Percentiles rank a stretch among this genome's conserved stretches.
Evolutionary conservation across 2,797 vertebrate species (phyloP).

Genomic region (Periparus ater): DNA sequence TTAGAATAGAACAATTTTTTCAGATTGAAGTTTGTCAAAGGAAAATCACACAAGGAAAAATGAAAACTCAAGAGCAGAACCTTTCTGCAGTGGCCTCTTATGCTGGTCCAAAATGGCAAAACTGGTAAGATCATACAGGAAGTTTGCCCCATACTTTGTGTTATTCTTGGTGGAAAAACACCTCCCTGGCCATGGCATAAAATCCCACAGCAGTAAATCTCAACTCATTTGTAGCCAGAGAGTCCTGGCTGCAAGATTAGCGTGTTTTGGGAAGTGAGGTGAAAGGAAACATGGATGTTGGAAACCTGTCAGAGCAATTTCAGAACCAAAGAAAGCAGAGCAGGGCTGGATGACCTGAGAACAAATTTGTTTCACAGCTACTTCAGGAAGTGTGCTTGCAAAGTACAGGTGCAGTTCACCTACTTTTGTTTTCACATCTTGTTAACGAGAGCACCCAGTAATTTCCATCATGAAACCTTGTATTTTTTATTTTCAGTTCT

Average conservation of each 20-base stretch:
- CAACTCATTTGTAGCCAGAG: background rate
- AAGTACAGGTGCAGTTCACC: background rate
- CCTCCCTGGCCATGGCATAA: background rate
- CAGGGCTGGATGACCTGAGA: background rate
- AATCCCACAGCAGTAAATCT: constrained; percentile 5
- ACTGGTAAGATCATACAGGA: background rate
- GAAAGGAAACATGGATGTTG: background rate
- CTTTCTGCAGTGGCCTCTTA: background rate
- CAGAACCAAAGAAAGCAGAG: background rate
- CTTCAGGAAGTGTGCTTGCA: background rate
- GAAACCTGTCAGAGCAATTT: background rate
- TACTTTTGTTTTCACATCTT: background rate
- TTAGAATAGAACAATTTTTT: background rate
- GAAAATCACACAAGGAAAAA: constrained; percentile 19
- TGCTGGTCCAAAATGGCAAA: background rate
- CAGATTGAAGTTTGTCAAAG: background rate
- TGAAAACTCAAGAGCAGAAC: background rate
- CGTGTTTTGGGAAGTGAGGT: background rate
- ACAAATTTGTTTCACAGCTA: background rate
- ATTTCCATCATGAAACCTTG: background rate
- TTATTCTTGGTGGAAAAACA: constrained; percentile 26
- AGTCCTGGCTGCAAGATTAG: background rate
- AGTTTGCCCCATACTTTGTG: background rate
- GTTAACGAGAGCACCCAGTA: background rate
- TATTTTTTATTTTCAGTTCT: background rate